These are phyloP conservation scores for Monochamus alternatus DNA, from an alignment of 2,888 invertebrate species.

Conservation along the genomic window DNA sequence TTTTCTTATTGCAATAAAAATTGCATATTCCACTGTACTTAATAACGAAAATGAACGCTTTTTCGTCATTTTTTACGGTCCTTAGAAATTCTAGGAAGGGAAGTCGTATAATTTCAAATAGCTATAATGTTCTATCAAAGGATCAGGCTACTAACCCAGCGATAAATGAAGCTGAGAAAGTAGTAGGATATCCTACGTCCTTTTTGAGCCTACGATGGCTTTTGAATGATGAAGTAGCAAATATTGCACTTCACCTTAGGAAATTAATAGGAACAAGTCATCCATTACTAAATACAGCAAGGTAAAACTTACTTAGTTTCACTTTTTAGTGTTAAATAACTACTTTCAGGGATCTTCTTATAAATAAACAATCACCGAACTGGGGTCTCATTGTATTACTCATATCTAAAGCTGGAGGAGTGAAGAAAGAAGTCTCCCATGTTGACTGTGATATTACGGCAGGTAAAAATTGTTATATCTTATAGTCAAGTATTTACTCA, in stretches of 20 bases:
- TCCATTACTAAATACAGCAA: slow-evolving; percentile 92
- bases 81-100: background rate
- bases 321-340: background rate
- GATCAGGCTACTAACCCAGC: slow-evolving; percentile 51
- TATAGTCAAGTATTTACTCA: background rate
- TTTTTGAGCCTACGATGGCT: slow-evolving; percentile 93
- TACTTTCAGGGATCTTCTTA: slow-evolving; percentile 57
- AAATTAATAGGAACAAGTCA: slow-evolving; percentile 95
- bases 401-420: slow-evolving; percentile 92
- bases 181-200: slow-evolving; percentile 96
- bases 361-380: slow-evolving; percentile 87
- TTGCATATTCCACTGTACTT: too few relatives aligned
- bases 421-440: slow-evolving; percentile 82
- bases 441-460: slow-evolving; percentile 88
- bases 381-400: slow-evolving; percentile 93
- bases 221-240: slow-evolving; percentile 95
- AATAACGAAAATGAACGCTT: slow-evolving; percentile 26
- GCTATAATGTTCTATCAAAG: slow-evolving; percentile 47
- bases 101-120: slow-evolving; percentile 12
- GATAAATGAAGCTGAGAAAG: slow-evolving; percentile 93
- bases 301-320: slow-evolving; percentile 74
- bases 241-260: slow-evolving; percentile 90
- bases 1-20: too few relatives aligned
- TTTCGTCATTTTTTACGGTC: background rate
- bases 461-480: slow-evolving; percentile 71